Base-by-base conservation (phyloP, 2,888 invertebrate genomes). In the Stegana nigrithorax region DNA sequence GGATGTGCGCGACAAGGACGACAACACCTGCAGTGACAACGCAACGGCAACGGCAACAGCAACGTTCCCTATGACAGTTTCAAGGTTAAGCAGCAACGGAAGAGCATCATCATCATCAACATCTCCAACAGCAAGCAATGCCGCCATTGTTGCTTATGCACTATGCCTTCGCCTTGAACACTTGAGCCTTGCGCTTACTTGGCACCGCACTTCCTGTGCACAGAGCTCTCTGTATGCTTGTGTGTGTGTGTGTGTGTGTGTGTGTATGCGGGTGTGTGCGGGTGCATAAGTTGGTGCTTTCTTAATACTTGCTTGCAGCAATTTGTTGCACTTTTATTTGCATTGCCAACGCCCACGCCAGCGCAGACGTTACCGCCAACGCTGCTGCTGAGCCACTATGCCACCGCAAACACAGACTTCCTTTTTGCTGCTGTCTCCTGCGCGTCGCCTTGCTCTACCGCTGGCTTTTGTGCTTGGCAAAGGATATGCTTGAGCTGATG, bases 251-350 rank as follows among this genome's bases (percentile, higher is more conserved):
- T 25, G 3, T 39, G 14, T 60, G 45, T 59, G 61, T 42, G 50
- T 64, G 50, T 51, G 10, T 42, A 25, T 59, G 39, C 14, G 12
- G 53, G 60, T 45, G 19, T 56, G 51, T 64, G n/a, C n/a, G n/a
- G n/a, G n/a, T n/a, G n/a, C n/a, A n/a, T n/a, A n/a, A n/a, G n/a
- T n/a, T n/a, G n/a, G 25, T 59, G 25, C 27, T 50, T 65, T 61
- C 60, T 67, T 44, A n/a, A n/a, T n/a, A n/a, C n/a, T 47, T 55
- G 64, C 65, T 55, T 55, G 23, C 53, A 55, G 53, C 53, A 36
- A 36, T 55, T 55, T 55, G 36, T 55, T 55, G 53, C 53, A 55
- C 53, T 55, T 53, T 55, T 55, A 55, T 55, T 55, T 55, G 53
- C 53, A 55, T 55, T 29, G 58, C 59, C n/a, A 17, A 4, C 14